Evolutionary conservation across 2,113 vertebrate genomes (phyloP).

Genomic region (Dryoscopus gambensis): DNA sequence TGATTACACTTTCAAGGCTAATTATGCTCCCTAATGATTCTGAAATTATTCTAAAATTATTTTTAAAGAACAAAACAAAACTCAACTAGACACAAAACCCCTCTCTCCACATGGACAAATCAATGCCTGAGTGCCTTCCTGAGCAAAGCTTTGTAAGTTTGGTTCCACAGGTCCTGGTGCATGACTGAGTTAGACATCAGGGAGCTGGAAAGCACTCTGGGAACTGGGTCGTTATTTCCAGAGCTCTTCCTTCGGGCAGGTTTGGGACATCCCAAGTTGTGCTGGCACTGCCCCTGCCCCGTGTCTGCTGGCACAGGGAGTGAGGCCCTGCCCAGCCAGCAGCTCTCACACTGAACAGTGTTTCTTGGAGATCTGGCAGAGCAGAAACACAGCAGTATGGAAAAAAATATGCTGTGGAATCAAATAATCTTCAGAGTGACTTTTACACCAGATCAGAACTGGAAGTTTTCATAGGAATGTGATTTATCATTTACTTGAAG

Average conservation of each 20-base stretch:
- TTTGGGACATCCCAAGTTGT: neutral
- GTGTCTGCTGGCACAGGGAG: neutral
- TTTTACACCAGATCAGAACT: neutral
- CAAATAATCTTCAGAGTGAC: neutral
- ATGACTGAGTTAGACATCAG: neutral
- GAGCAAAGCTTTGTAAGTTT: neutral
- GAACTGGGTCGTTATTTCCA: accelerated
- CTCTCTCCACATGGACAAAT: neutral
- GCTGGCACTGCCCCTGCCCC: neutral
- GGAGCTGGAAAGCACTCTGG: too few relatives aligned
- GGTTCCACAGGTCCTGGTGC: neutral
- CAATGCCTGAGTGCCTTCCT: accelerated
- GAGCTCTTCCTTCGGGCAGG: neutral
- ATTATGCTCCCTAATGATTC: neutral
- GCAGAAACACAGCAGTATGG: neutral
- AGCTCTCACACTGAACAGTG: neutral
- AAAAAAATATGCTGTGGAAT: neutral
- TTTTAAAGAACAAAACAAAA: neutral
- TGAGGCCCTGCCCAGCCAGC: neutral
- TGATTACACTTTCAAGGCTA: slow-evolving; percentile 10
- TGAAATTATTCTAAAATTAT: neutral
- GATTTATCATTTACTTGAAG: neutral
- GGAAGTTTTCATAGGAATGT: neutral
- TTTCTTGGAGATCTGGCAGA: neutral
- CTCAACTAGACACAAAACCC: neutral